Evolutionary conservation across 2,888 invertebrate genomes (phyloP).

Genomic region (Meta bourneti): DNA sequence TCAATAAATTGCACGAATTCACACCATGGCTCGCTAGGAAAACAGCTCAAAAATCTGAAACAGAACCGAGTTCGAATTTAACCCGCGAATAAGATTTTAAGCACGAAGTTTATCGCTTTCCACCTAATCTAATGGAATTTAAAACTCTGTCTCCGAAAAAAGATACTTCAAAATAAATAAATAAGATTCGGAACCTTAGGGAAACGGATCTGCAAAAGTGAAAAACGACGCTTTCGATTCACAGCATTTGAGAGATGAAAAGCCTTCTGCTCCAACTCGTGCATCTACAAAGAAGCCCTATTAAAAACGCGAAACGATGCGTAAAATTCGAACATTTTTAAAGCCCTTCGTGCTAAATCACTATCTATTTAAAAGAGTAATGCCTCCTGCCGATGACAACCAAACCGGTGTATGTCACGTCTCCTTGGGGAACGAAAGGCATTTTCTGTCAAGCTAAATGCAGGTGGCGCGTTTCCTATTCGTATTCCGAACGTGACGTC

Average conservation of each 20-base stretch:
- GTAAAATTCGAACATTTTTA: conserved; percentile 70
- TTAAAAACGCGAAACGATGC: conserved; percentile 72
- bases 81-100: neutral
- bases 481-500: no score
- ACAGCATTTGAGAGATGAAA: conserved; percentile 26
- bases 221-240: conserved; percentile 58
- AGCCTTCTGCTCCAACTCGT: conserved; percentile 3
- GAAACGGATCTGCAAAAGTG: conserved; percentile 46
- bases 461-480: no score
- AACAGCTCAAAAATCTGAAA: neutral
- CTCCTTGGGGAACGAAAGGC: neutral
- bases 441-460: no score
- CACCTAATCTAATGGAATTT: conserved; percentile 43
- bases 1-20: no score
- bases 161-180: conserved; percentile 2
- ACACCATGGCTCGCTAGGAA: neutral
- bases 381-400: neutral
- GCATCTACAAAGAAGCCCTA: conserved; percentile 56
- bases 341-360: conserved; percentile 49
- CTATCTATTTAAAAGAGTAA: conserved; percentile 58
- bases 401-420: conserved; percentile 12
- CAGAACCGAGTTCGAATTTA: neutral
- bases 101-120: conserved; percentile 23
- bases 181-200: neutral
- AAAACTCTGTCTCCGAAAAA: conserved; percentile 6